A percentile compares a stretch with the other conserved stretches of the same genome.
These are phyloP conservation scores for Drosophila tanythrix DNA, from an alignment of 2,888 invertebrate species.

Conservation along the genomic window DNA sequence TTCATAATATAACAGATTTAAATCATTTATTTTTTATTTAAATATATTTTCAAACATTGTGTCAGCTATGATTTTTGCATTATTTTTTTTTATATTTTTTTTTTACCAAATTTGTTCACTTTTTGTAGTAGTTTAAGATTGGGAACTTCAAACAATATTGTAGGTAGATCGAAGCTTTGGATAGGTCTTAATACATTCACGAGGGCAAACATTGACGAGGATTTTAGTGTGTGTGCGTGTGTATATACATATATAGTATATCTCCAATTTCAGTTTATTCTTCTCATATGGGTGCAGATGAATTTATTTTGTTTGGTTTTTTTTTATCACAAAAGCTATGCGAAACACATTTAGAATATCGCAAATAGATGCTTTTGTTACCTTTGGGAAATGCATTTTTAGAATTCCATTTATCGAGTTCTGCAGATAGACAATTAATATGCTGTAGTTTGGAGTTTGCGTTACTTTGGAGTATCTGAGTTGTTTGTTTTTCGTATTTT, in stretches of 20 bases:
- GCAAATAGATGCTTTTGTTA: constrained; percentile 50
- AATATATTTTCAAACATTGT: constrained; percentile 83
- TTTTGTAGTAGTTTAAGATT: constrained; percentile 36
- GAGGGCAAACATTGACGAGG: constrained; percentile 57
- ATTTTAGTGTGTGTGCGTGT: constrained; percentile 23
- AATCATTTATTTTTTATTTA: constrained; percentile 34
- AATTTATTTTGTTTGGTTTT: constrained; percentile 1
- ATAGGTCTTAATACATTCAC: constrained; percentile 42
- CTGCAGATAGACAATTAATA: constrained; percentile 74
- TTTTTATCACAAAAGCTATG: constrained; percentile 67
- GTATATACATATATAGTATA: not conserved
- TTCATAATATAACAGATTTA: constrained; percentile 43
- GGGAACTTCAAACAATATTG: constrained; percentile 36
- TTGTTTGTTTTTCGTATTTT: constrained; percentile 13
- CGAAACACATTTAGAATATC: constrained; percentile 37
- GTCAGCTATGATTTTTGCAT: constrained; percentile 84
- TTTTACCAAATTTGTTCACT: constrained; percentile 50
- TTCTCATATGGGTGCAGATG: constrained; percentile 40
- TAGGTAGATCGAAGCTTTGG: constrained; percentile 44
- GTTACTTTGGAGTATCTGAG: constrained; percentile 20
- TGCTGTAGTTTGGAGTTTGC: constrained; percentile 39
- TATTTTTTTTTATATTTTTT: constrained; percentile 39
- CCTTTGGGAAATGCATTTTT: constrained; percentile 69
- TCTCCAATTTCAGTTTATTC: constrained; percentile 22
- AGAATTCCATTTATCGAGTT: constrained; percentile 62